A percentile compares a stretch with the other conserved stretches of the same genome.
phyloP scores from a whole-genome alignment of 1,140 invertebrate species.

The Phymastichus coffea region DNA sequence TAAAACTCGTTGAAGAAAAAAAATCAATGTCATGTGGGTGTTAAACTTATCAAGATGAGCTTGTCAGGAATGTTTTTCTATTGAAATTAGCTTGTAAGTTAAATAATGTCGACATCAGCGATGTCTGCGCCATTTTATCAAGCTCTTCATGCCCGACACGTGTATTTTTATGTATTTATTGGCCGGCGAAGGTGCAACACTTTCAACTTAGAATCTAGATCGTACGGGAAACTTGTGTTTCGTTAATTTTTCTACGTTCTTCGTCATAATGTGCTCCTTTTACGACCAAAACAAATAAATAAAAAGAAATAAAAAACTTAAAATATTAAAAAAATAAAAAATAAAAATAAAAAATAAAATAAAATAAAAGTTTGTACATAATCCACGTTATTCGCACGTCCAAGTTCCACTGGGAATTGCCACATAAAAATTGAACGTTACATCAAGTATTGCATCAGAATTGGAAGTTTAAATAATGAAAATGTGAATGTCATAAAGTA shows the following conservation, averaged over 20 bases:
- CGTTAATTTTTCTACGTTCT: neutral
- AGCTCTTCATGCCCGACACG: conserved; percentile 20
- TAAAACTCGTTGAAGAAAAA: neutral
- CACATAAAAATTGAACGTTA: too few relatives aligned
- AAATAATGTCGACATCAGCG: conserved; percentile 26
- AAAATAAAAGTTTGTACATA: conserved; percentile 29
- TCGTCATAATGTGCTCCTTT: conserved; percentile 15
- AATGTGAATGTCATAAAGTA: too few relatives aligned
- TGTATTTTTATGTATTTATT: conserved; percentile 25
- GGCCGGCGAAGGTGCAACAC: conserved; percentile 31
- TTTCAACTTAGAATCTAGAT: conserved; percentile 21
- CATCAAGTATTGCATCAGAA: conserved; percentile 32
- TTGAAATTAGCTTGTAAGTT: conserved; percentile 16
- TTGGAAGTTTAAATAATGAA: too few relatives aligned
- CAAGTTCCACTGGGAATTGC: too few relatives aligned
- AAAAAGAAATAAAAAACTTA: conserved; percentile 1
- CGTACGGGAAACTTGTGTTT: conserved; percentile 19
- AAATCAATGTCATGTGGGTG: neutral
- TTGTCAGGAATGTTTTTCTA: conserved; percentile 22
- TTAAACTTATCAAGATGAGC: neutral
- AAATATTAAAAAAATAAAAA: too few relatives aligned
- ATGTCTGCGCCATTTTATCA: conserved; percentile 29
- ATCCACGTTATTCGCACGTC: too few relatives aligned
- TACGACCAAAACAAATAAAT: too few relatives aligned
- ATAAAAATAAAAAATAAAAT: conserved; percentile 26